Base-by-base conservation (phyloP, 2,113 vertebrate genomes). In the Thomomys bottae region DNA sequence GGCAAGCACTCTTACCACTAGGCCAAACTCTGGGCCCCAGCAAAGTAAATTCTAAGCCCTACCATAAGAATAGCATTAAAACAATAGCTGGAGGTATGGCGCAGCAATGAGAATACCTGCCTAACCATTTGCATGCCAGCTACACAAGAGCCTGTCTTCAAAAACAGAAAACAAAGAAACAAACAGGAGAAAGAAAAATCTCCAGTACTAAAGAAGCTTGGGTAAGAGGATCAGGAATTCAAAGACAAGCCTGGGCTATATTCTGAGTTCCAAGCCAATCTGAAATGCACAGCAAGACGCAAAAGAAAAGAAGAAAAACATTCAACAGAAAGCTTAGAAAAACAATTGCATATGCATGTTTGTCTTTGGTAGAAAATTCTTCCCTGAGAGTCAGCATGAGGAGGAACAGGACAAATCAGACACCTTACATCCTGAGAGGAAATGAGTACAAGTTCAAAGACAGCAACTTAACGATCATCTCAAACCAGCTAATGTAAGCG, bases 301-400 rank as follows among this genome's bases (percentile, higher is more conserved):
- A 54, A 15, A 54, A 30, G 11, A 64, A 64, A 64, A 64, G 63
- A 28, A 28, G 26, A 64, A 30, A 64, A 64, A 6, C 78, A 42
- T 38, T 54, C 57, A 83, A 89, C 5, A 93, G 18, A 63, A 82
- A 76, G 34, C 36, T 87, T 11, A 82, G 64, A 57, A 85, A 90
- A 71, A 34, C 0, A 42, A 38, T 26, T 89, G 89, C 30, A 84
- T 15, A 17, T 78, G 26, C 15, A 64, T n/a, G 9, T 20, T 38
- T 5, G 40, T 68, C 66, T 42, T 92, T 28, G 71, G 49, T 23
- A 87, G 67, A 72, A 68, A 86, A 87, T 0, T 10, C 67, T 34
- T 88, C 70, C 59, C 18, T 20, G 20, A 88, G 11, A 75, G 28
- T 77, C 32, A 92, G 54, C 26, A 81, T 84, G 24, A 38, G 15